These are phyloP conservation scores for Apocrypta bakeri DNA, from an alignment of 1,140 invertebrate species.

Conservation along the genomic window DNA sequence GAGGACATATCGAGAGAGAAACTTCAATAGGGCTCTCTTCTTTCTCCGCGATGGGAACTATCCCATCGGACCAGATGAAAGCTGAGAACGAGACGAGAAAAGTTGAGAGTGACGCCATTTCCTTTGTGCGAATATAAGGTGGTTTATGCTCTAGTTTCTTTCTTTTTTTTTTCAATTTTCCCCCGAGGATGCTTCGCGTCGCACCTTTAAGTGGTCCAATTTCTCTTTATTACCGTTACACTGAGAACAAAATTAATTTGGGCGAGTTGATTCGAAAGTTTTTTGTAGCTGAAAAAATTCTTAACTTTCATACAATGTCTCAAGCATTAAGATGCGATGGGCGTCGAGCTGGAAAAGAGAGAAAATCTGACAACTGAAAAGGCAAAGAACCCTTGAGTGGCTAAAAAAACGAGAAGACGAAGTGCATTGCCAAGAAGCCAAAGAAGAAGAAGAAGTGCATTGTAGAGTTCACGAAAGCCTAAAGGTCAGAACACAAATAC, in stretches of 20 bases:
- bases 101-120: slow-evolving; percentile 2
- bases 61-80: slow-evolving; percentile 42
- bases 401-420: slow-evolving; percentile 23
- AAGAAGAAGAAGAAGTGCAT: too few relatives aligned
- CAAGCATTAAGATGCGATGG: neutral
- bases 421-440: too few relatives aligned
- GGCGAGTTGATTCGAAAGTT: neutral
- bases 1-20: neutral
- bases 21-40: neutral
- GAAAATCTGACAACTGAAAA: neutral
- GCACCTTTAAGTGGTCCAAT: neutral
- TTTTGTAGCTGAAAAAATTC: neutral
- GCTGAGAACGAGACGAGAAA: neutral
- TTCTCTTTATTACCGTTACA: neutral
- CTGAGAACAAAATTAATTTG: neutral
- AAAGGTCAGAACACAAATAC: slow-evolving; percentile 27
- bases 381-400: neutral
- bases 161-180: neutral
- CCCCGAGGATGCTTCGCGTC: neutral
- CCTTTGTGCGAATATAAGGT: neutral
- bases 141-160: neutral
- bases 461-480: too few relatives aligned
- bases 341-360: neutral
- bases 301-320: neutral
- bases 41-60: slow-evolving; percentile 3